Evolutionary conservation across 2,888 invertebrate genomes (phyloP).

Genomic region (Macrosoma leucophasiata): DNA sequence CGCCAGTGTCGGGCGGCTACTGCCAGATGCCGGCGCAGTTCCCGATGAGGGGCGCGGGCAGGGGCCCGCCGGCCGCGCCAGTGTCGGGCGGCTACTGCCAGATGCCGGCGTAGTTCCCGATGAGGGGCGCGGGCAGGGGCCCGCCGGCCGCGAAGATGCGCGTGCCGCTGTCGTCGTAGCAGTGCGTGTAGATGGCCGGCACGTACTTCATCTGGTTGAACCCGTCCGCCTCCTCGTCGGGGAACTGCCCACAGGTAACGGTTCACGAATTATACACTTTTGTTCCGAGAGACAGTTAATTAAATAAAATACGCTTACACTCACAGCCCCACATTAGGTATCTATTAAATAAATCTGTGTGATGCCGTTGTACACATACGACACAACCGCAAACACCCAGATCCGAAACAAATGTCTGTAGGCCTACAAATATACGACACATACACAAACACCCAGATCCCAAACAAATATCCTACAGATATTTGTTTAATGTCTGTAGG

Average conservation of each 20-base stretch:
- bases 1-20: constrained; percentile 60
- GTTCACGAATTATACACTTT: background rate
- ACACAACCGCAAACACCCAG: too few relatives aligned
- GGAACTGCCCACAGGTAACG: constrained; percentile 75
- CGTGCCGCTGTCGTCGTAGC: constrained; percentile 94
- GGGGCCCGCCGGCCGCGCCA: background rate
- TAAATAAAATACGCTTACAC: too few relatives aligned
- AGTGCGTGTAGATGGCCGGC: constrained; percentile 97
- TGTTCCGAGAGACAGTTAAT: background rate
- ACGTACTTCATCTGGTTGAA: constrained; percentile 91
- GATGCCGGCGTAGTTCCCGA: constrained; percentile 95
- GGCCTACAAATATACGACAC: too few relatives aligned
- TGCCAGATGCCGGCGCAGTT: constrained; percentile 98
- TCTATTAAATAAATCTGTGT: too few relatives aligned
- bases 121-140: constrained; percentile 91
- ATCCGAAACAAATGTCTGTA: too few relatives aligned
- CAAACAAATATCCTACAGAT: too few relatives aligned
- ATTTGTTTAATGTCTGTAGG: too few relatives aligned
- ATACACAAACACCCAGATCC: too few relatives aligned
- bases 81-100: constrained; percentile 83
- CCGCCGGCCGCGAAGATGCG: constrained; percentile 96
- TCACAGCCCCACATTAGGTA: too few relatives aligned
- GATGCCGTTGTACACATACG: too few relatives aligned
- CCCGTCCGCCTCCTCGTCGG: constrained; percentile 89
- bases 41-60: constrained; percentile 88